Evolutionary conservation across 64 coral and sea anemone species (phyloP).

Genomic region (Stylophora pistillata): DNA sequence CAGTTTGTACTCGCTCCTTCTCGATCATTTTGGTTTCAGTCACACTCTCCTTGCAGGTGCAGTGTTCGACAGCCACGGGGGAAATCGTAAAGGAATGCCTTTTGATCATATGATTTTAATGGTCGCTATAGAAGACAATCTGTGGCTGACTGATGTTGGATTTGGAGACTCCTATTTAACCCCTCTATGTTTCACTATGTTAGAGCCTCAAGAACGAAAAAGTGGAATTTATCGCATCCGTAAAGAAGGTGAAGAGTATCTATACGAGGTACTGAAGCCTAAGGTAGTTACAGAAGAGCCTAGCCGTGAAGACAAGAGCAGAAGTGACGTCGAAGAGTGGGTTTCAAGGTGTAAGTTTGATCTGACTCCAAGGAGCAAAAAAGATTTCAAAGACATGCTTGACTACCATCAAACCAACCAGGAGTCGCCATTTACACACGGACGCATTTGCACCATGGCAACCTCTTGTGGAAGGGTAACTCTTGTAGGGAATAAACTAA

Average conservation of each 20-base stretch:
- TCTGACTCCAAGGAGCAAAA: slow-evolving; percentile 1
- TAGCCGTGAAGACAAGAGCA: neutral
- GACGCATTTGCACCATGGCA: slow-evolving; percentile 25
- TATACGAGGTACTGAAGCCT: no score
- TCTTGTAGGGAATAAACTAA: slow-evolving; percentile 15
- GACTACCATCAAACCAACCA: slow-evolving; percentile 25
- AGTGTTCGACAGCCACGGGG: neutral
- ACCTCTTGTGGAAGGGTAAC: slow-evolving; percentile 40
- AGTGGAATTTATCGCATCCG: no score
- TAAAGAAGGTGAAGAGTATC: no score
- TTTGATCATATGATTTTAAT: slow-evolving; percentile 11
- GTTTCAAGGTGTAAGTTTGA: slow-evolving; percentile 3
- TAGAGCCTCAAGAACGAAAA: no score
- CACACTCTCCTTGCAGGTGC: neutral
- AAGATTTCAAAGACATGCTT: slow-evolving; percentile 31
- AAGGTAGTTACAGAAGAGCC: slow-evolving; percentile 22
- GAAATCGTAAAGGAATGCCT: neutral
- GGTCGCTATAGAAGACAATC: neutral
- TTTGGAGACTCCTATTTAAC: no score
- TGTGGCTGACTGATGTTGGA: slow-evolving; percentile 55
- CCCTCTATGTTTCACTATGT: no score
- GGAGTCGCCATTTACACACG: slow-evolving; percentile 29
- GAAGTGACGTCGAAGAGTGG: neutral
- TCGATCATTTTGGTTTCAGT: slow-evolving; percentile 45
- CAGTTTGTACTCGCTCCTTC: slow-evolving; percentile 39